phyloP scores from a whole-genome alignment of 2,888 invertebrate genomes.

The Eudasyphora cyanicolor region DNA sequence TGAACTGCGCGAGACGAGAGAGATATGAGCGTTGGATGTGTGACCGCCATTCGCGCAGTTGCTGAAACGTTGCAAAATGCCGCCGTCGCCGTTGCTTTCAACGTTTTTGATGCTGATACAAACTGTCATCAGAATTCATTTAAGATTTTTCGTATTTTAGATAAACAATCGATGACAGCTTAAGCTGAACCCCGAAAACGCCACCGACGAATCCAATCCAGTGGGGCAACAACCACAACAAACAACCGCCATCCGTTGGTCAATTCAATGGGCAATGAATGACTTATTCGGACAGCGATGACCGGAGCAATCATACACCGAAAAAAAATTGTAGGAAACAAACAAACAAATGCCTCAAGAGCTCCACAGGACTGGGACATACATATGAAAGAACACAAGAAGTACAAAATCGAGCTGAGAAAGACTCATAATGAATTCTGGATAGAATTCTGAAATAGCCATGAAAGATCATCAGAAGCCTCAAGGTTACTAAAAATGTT shows the following conservation, averaged over 20 bases:
- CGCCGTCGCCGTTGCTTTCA: slow-evolving; percentile 36
- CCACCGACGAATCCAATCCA: neutral
- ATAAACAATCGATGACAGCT: slow-evolving; percentile 65
- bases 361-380: too few species aligned
- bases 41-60: neutral
- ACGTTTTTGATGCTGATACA: slow-evolving; percentile 60
- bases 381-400: too few species aligned
- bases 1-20: neutral
- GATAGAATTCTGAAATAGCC: too few species aligned
- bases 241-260: too few species aligned
- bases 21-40: slow-evolving; percentile 19
- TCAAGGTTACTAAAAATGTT: too few species aligned
- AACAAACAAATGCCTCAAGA: too few species aligned
- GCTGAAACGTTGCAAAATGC: slow-evolving; percentile 34
- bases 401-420: too few species aligned
- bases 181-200: slow-evolving; percentile 48
- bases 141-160: slow-evolving; percentile 61
- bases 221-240: too few species aligned
- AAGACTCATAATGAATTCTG: too few species aligned
- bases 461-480: too few species aligned
- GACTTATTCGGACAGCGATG: slow-evolving; percentile 7
- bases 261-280: slow-evolving; percentile 28
- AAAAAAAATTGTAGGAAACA: neutral
- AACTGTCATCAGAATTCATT: slow-evolving; percentile 66
- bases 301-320: neutral